Evolutionary conservation across 2,113 vertebrate genomes (phyloP), one percentile per base, ranked within the genome.

Genomic region (western clawed frog (Xenopus tropicalis)): DNA sequence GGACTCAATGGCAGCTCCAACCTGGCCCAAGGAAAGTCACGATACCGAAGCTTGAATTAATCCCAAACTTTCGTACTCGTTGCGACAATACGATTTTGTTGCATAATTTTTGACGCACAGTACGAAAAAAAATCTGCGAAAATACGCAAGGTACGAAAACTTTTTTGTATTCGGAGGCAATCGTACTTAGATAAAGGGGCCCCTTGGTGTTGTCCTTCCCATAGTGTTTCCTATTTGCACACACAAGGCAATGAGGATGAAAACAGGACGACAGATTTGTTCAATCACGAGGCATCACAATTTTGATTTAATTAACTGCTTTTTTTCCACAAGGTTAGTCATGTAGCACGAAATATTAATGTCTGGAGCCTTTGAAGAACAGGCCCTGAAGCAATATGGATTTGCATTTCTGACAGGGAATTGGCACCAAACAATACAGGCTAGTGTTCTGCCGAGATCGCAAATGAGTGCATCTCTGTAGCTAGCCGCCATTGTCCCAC

Each of bases 381-480:
- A 64, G 62, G 20, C 46, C 61, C 43, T n/a, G 29, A 21, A 59
- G 59, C 44, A 19, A 63, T 71, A 19, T 19, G 24, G 10, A 63
- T 71, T 71, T 71, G 70, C 59, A 71, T 71, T 63, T 63, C 20
- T 71, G 70, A 71, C 70, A 71, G 58, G 57, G 46, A 71, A 21
- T 63, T 71, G 70, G 70, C 59, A 71, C 43, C 22, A 19, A 51
- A 51, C 19, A 11, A 6, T 1, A 3, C 22, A 21, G 23, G 24
- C 42, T 19, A 70, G 21, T 61, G 69, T 51, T 51, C 11, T 51
- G 11, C 43, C 9, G 43, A 48, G 43, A 71, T 51, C 43, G 58
- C 57, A 44, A 42, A 62, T 62, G 46, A 63, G 59, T 23, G 19
- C 17, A 16, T 71, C 13, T 17, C 24, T 46, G 56, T 37, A 37